Percentiles rank a stretch among this genome's conserved stretches.
Evolutionary conservation across 2,113 vertebrate species (phyloP).

Genomic region (Corythoichthys haematopterus): DNA sequence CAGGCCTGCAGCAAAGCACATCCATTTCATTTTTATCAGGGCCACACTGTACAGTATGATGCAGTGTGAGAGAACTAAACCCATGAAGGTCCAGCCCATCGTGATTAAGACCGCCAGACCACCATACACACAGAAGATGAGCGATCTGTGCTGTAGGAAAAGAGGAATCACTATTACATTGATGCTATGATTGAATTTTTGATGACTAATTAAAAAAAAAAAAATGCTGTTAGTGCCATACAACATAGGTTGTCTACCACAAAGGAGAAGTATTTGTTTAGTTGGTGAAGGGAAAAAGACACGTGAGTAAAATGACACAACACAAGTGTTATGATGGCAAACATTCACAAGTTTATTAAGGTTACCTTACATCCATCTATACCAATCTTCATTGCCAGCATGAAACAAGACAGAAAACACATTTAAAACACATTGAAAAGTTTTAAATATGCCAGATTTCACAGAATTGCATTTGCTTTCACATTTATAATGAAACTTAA

Average conservation of each 20-base stretch:
- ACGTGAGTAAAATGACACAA: conserved; percentile 24
- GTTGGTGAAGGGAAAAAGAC: background rate
- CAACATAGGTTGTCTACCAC: background rate
- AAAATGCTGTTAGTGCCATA: conserved; percentile 13
- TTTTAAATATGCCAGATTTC: conserved; percentile 42
- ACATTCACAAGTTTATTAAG: conserved; percentile 36
- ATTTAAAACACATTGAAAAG: conserved; percentile 48
- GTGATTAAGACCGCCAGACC: conserved; percentile 78
- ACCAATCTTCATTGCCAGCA: conserved; percentile 68
- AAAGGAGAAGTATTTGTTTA: background rate
- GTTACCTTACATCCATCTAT: conserved; percentile 72
- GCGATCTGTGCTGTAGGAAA: conserved; percentile 82
- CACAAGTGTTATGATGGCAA: conserved; percentile 15
- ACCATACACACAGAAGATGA: conserved; percentile 85
- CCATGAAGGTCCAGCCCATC: conserved; percentile 86
- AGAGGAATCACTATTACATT: conserved; percentile 29
- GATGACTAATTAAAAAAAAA: background rate
- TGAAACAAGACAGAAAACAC: conserved; percentile 59
- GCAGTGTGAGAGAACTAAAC: conserved; percentile 88
- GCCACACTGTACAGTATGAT: conserved; percentile 82
- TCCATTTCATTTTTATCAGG: conserved; percentile 82
- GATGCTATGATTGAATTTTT: background rate
- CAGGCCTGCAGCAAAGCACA: conserved; percentile 82
- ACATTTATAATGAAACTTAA: background rate
- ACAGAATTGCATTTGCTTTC: background rate